These are phyloP conservation scores for Gibbula magus DNA, from an alignment of 2,888 invertebrate species.

Conservation along the genomic window DNA sequence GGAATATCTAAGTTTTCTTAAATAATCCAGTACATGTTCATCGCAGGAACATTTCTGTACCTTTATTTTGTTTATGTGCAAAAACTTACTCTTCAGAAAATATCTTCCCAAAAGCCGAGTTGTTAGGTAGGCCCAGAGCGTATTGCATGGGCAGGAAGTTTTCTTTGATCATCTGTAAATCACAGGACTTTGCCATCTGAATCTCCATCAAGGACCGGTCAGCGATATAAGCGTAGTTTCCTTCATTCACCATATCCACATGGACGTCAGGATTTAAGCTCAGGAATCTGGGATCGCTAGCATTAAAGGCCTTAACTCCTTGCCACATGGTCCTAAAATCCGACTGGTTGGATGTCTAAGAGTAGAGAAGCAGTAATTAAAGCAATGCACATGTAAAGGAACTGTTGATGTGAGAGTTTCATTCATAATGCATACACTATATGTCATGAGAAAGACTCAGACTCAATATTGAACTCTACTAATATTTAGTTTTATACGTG, in stretches of 20 bases:
- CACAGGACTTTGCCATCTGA: slow-evolving; percentile 53
- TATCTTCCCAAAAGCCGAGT: slow-evolving; percentile 56
- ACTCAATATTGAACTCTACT: too few species aligned
- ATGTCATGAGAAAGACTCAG: too few species aligned
- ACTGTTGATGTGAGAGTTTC: neutral
- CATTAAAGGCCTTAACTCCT: slow-evolving; percentile 47
- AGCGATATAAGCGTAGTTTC: slow-evolving; percentile 48
- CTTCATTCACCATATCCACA: slow-evolving; percentile 45
- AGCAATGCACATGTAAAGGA: too few species aligned
- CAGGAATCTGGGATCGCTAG: slow-evolving; percentile 53
- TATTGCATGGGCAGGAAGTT: slow-evolving; percentile 61
- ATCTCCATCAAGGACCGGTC: slow-evolving; percentile 59
- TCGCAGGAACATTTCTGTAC: too few species aligned
- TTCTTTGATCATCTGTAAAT: slow-evolving; percentile 60
- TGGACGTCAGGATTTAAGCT: slow-evolving; percentile 43
- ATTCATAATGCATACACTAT: too few species aligned
- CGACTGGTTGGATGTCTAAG: slow-evolving; percentile 47
- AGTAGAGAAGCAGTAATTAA: neutral
- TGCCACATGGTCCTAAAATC: slow-evolving; percentile 48
- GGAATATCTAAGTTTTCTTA: too few species aligned
- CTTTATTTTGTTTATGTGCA: too few species aligned
- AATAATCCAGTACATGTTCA: too few species aligned
- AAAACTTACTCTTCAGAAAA: slow-evolving; percentile 66
- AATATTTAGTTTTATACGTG: too few species aligned
- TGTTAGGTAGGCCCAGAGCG: slow-evolving; percentile 61